Evolutionary conservation across 2,113 vertebrate genomes (phyloP), one percentile per base, ranked within the genome.

Genomic region (Cygnus buccinator): DNA sequence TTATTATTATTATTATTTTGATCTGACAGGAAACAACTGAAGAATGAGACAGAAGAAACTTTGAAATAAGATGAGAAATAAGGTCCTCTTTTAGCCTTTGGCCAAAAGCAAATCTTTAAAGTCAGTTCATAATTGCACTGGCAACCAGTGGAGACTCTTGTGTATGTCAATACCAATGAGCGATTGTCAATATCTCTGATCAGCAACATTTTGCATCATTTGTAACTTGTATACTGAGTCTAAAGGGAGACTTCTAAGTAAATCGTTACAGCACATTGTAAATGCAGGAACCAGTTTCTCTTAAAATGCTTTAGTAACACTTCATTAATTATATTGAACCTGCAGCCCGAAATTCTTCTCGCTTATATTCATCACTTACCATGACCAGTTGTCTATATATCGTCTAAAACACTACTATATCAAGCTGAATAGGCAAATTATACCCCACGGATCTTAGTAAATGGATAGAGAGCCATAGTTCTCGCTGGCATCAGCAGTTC

Each of bases 301-400:
- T 96, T 94, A 94, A 97, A 97, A 94, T 0, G 18, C 71, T 96
- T 96, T 97, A 97, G 97, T 96, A 97, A 95, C 96, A 97, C 93
- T 97, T 96, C 94, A 97, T 97, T 97, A 97, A 95, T 97, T 97
- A 94, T 97, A 97, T 97, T 84, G 97, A 97, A 97, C 89, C 58
- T 96, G 67, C 73, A 93, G 91, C 72, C 92, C 3, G 9, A 96
- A 97, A 96, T 97, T 97, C 87, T 75, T 77, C 94, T 89, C 0
- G 1, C 89, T 94, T 94, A 50, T 93, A 97, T 97, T 97, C 93
- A 97, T 97, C 95, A 97, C 71, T 73, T 88, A 87, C 89, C 54
- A 76, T 0, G 5, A 84, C 77, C 79, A 73, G 76, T 97, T 96
- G 96, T 97, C 97, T 97, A 90, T 96, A 93, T 85, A 58, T 67